These are phyloP conservation scores for Tetanocera ferruginea DNA, from an alignment of 2,888 invertebrate species.

Conservation along the genomic window DNA sequence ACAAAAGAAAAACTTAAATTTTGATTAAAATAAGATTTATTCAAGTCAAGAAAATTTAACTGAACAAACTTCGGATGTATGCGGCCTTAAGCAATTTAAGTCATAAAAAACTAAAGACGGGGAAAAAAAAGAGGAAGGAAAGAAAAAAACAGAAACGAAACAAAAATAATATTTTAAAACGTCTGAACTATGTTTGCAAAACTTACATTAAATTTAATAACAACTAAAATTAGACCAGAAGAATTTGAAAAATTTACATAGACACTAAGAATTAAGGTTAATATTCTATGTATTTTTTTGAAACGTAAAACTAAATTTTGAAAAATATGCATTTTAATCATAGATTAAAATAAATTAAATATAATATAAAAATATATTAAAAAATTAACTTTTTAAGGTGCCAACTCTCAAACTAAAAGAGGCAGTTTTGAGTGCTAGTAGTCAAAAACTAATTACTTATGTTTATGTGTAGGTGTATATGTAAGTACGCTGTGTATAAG, in stretches of 20 bases:
- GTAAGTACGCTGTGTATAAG: neutral
- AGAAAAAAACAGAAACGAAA: slow-evolving; percentile 13
- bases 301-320: neutral
- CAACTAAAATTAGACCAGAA: neutral
- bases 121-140: slow-evolving; percentile 38
- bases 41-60: slow-evolving; percentile 3
- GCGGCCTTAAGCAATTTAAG: slow-evolving; percentile 43
- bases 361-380: neutral
- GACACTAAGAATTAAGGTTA: neutral
- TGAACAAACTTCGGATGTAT: slow-evolving; percentile 3
- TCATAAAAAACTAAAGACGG: slow-evolving; percentile 50
- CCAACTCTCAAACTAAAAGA: too few species aligned
- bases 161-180: neutral
- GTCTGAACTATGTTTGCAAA: too few species aligned
- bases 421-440: too few species aligned
- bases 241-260: neutral
- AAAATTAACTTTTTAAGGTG: too few species aligned
- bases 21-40: slow-evolving; percentile 7
- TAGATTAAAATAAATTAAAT: too few species aligned
- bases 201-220: neutral
- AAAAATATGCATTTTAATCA: neutral
- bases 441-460: neutral
- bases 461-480: neutral
- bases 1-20: neutral
- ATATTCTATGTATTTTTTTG: neutral